phyloP scores from a whole-genome alignment of 2,113 vertebrate species.

The Bubo bubo region DNA sequence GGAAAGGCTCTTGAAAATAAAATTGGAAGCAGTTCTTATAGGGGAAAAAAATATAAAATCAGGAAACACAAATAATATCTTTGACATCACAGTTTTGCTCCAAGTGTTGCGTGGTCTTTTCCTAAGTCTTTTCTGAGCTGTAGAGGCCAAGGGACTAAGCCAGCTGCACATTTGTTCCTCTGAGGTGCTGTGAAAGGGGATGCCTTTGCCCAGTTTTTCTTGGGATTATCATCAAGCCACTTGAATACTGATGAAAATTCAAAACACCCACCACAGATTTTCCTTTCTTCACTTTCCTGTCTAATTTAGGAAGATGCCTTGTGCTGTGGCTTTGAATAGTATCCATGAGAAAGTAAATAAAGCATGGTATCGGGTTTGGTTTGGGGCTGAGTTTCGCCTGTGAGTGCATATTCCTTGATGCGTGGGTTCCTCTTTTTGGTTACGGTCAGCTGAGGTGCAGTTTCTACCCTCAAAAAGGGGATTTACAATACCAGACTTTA shows the following conservation, averaged over 20 bases:
- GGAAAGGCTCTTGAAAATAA: not conserved
- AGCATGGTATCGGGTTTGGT: not conserved
- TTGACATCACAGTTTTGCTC: not conserved
- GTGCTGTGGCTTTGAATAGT: not conserved
- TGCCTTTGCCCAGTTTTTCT: not conserved
- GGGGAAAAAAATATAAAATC: not conserved
- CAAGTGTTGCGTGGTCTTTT: not conserved
- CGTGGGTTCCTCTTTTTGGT: not conserved
- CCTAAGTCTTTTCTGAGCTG: not conserved
- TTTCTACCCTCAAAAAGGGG: not conserved
- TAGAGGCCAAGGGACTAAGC: not conserved
- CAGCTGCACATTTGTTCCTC: not conserved
- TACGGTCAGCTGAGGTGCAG: not conserved
- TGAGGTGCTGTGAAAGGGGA: not conserved
- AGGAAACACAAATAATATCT: not conserved
- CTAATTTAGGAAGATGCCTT: not conserved
- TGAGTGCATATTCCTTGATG: not conserved
- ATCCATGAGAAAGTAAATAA: constrained; percentile 19
- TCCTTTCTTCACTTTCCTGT: not conserved
- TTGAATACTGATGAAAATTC: not conserved
- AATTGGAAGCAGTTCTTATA: not conserved
- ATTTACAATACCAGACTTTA: not conserved
- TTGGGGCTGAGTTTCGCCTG: not conserved
- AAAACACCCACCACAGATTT: not conserved
- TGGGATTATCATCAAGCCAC: not conserved